phyloP scores from a whole-genome alignment of 1,140 invertebrate species.

The Drosophila parvula region DNA sequence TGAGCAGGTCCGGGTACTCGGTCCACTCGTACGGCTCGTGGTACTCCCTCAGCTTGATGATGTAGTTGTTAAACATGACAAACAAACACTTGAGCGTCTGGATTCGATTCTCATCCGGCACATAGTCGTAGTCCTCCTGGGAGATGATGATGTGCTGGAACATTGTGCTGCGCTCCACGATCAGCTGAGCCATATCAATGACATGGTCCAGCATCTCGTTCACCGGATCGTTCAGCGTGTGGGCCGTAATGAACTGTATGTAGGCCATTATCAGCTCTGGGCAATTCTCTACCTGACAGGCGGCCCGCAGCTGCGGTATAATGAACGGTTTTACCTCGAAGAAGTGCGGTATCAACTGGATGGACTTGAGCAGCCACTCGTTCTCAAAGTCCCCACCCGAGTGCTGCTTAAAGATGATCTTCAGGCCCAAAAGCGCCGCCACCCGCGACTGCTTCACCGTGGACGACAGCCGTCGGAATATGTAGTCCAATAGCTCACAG shows the following conservation, averaged over 20 bases:
- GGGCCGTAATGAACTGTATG: slow-evolving; percentile 92
- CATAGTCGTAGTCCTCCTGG: slow-evolving; percentile 85
- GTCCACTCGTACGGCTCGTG: slow-evolving; percentile 88
- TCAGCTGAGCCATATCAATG: slow-evolving; percentile 93
- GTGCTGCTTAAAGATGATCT: slow-evolving; percentile 85
- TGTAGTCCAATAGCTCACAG: slow-evolving; percentile 96
- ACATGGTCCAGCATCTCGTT: slow-evolving; percentile 88
- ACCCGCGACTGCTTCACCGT: slow-evolving; percentile 90
- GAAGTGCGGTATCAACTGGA: slow-evolving; percentile 91
- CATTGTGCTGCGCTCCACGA: slow-evolving; percentile 96
- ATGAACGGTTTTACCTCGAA: slow-evolving; percentile 87
- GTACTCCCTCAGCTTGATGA: slow-evolving; percentile 86
- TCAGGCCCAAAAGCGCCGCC: slow-evolving; percentile 90
- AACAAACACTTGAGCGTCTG: slow-evolving; percentile 87
- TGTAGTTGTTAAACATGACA: slow-evolving; percentile 84
- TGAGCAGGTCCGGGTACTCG: slow-evolving; percentile 89
- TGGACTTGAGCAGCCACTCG: slow-evolving; percentile 91
- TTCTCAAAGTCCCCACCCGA: slow-evolving; percentile 72
- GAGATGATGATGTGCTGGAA: slow-evolving; percentile 91
- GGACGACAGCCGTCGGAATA: slow-evolving; percentile 93
- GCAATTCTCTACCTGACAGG: slow-evolving; percentile 96
- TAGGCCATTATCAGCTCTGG: slow-evolving; percentile 94
- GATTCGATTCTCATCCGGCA: slow-evolving; percentile 87
- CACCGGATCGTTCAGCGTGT: slow-evolving; percentile 88
- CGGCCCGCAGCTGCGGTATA: slow-evolving; percentile 90